A percentile compares a stretch with the other conserved stretches of the same genome.
Conservation (phyloP, 2,888 invertebrate species). For the Idaea aversata region DNA sequence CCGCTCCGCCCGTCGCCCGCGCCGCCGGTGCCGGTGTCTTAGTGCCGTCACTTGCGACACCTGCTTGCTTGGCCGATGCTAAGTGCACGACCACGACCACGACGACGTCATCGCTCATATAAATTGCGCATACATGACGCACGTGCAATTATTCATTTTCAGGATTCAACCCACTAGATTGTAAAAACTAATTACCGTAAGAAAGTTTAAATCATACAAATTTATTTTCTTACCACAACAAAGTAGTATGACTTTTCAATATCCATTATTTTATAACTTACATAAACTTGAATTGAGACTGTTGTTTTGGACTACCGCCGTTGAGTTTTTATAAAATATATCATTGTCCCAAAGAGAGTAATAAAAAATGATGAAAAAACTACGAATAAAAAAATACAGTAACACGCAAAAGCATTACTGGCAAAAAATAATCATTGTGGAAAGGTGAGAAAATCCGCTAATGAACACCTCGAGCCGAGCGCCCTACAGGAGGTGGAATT, state of each 20-base stretch:
- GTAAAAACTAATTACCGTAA: not conserved
- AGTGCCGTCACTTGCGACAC: conserved; percentile 14
- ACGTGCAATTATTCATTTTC: not conserved
- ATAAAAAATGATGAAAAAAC: conserved; percentile 40
- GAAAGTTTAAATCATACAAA: not conserved
- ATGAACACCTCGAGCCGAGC: conserved; percentile 60
- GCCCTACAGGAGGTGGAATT: conserved; percentile 53
- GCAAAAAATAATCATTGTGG: conserved; percentile 59
- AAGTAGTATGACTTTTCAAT: not conserved
- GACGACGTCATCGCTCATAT: not conserved
- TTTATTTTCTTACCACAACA: not conserved
- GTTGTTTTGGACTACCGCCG: not conserved
- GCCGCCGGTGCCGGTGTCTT: too few species aligned
- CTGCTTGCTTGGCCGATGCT: not conserved
- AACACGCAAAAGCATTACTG: conserved; percentile 28
- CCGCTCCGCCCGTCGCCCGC: too few species aligned
- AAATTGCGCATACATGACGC: not conserved
- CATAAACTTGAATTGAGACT: not conserved
- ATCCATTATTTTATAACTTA: not conserved
- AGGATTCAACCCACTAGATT: not conserved
- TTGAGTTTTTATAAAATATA: not conserved
- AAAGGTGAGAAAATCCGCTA: conserved; percentile 77
- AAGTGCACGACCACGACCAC: not conserved
- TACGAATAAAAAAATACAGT: conserved; percentile 36
- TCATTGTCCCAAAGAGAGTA: conserved; percentile 8